Evolutionary conservation across 2,797 vertebrate genomes (phyloP), one percentile per base, ranked within the genome.

Genomic region (Hypotaenidia okinawae): DNA sequence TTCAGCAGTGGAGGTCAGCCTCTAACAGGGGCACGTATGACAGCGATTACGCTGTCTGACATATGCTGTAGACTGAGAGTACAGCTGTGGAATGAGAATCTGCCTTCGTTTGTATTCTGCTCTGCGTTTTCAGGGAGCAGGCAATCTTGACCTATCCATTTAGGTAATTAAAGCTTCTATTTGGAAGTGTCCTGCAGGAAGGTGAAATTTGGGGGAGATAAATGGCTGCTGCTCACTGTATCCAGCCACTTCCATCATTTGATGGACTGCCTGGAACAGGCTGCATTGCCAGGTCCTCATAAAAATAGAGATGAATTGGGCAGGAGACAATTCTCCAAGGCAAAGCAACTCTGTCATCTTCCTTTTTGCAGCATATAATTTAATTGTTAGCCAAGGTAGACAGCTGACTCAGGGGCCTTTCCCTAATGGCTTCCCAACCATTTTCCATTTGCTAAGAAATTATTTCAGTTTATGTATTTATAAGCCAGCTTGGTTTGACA

Each of bases 91-190:
- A 94, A 90, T 84, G 87, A 92, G 96, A 89, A 93, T 93, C 94
- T 39, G 87, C 96, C 97, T 94, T 96, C 96, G 91, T 98, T 97
- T 93, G 97, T 97, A 98, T 98, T 98, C 98, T 81, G 72, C 95
- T 97, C 97, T 96, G 96, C 97, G 95, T 97, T 97, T 96, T 94
- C 97, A 96, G 96, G 94, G 97, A 97, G 96, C 97, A 95, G 92
- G 89, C 97, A 94, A 94, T 97, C 97, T 94, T 98, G 98, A 98
- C 98, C 98, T 97, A 98, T 97, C 98, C 98, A 98, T 98, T 98
- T 98, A 98, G 97, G 97, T 98, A 98, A 98, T 98, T 98, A 98
- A 98, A 98, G 97, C 97, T 97, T 98, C 98, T 98, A 97, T 97
- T 98, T 97, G 97, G 95, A 98, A 98, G 97, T 97, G 98, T 98